Base-by-base conservation (phyloP, 2,797 vertebrate species). In the Prionace glauca region DNA sequence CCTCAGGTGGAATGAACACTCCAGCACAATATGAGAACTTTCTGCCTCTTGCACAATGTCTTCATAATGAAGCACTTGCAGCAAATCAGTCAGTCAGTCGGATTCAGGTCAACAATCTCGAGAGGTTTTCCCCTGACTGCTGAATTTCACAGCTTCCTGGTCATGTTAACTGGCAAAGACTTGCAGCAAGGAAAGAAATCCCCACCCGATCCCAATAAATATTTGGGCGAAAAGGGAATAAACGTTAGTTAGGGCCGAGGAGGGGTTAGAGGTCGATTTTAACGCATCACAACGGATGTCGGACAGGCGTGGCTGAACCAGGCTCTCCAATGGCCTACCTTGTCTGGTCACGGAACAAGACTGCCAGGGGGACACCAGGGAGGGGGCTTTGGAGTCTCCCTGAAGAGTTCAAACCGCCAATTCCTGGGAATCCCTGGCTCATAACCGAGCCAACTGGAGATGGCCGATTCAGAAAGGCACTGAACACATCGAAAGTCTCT, bases 31-130 rank as follows among this genome's bases (percentile, higher is more conserved):
- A 60, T 29, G 32, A 12, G 16, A 50, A 88, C 86, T 50, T 87
- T 87, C 50, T 87, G 86, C 86, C 45, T 87, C 41, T 87, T 56
- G 9, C 45, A 87, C 24, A 56, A 2, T 29, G 18, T 16, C 26
- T 29, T 88, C 50, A 60, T 56, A 56, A 88, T 16, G 26, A 88
- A 88, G 24, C 56, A 60, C 50, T 88, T 60, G 22, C 86, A 32
- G 26, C 1, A 26, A 29, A 12, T 7, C 12, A 60, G 26, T 7
- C 12, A 60, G 50, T 60, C 86, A 88, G 29, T 50, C 10, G 11
- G 50, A 88, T 88, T 88, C 10, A 88, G 86, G 86, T 88, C 86
- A 88, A 56, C 26, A 60, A 60, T 56, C 86, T 88, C 86, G 60
- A 60, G 86, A 88, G 45, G 56, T 29, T 60, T 11, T 56, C 24